phyloP scores from a whole-genome alignment of 2,888 invertebrate species.

The Thelaira solivaga region DNA sequence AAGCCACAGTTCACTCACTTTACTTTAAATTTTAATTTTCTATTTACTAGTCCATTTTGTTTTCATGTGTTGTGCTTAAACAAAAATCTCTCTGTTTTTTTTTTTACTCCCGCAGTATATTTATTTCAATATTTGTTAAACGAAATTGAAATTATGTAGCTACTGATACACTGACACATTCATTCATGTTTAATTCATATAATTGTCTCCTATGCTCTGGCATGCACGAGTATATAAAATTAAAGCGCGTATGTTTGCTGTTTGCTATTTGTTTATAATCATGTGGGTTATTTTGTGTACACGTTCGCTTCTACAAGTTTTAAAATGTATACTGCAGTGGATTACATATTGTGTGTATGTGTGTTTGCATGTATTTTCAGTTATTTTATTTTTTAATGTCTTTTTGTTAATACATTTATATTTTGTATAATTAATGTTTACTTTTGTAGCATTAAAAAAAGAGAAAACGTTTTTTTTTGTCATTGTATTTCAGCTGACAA shows the following conservation, averaged over 20 bases:
- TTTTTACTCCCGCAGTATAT: too few species aligned
- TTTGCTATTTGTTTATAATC: constrained; percentile 22
- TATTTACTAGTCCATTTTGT: not conserved
- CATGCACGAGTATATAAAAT: not conserved
- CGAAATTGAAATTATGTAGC: constrained; percentile 41
- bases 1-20: too few species aligned
- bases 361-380: too few species aligned
- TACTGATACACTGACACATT: constrained; percentile 16
- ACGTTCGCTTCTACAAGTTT: not conserved
- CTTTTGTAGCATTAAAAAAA: too few species aligned
- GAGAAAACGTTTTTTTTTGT: too few species aligned
- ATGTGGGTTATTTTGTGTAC: constrained; percentile 15
- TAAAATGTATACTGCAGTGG: constrained; percentile 4
- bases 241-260: constrained; percentile 10
- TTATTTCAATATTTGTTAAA: constrained; percentile 50
- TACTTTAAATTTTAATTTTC: too few species aligned
- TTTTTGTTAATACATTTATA: too few species aligned
- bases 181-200: not conserved
- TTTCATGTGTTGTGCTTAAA: not conserved
- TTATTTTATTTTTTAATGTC: too few species aligned
- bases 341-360: too few species aligned
- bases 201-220: not conserved
- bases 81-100: not conserved
- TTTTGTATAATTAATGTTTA: too few species aligned
- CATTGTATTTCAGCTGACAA: too few species aligned